phyloP scores from a whole-genome alignment of 2,113 vertebrate species.

The Alligator sinensis region DNA sequence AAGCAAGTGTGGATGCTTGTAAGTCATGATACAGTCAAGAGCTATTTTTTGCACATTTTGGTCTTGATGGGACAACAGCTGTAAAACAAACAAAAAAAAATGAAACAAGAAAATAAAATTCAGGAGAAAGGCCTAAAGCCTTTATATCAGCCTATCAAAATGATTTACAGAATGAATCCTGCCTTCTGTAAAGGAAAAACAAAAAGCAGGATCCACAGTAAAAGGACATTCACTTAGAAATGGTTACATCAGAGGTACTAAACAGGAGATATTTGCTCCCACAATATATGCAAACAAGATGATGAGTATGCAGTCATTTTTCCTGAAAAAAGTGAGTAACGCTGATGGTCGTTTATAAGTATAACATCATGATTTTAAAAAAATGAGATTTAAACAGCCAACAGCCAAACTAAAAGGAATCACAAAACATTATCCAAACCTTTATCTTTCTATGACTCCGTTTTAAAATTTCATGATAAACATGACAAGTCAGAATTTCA shows the following conservation, averaged over 20 bases:
- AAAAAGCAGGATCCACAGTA: neutral
- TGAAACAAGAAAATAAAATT: constrained; percentile 12
- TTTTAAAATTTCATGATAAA: neutral
- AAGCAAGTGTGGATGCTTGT: constrained; percentile 89
- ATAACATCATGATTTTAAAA: neutral
- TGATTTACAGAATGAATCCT: neutral
- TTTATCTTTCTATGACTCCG: neutral
- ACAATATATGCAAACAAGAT: neutral
- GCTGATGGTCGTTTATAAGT: neutral
- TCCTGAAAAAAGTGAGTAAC: neutral
- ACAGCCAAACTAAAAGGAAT: neutral
- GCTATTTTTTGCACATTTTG: constrained; percentile 91
- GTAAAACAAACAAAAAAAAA: constrained; percentile 49
- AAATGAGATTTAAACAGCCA: no score
- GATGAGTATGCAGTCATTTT: neutral
- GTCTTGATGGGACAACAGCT: constrained; percentile 95
- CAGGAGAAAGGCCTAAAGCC: neutral
- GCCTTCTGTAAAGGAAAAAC: neutral
- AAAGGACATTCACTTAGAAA: neutral
- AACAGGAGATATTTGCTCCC: neutral
- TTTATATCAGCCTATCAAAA: neutral
- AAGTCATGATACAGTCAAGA: constrained; percentile 92
- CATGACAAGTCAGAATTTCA: neutral
- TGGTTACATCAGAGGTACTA: neutral
- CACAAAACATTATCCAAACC: neutral